Base-by-base conservation (phyloP, 2,888 invertebrate genomes). In the Acronicta alni region DNA sequence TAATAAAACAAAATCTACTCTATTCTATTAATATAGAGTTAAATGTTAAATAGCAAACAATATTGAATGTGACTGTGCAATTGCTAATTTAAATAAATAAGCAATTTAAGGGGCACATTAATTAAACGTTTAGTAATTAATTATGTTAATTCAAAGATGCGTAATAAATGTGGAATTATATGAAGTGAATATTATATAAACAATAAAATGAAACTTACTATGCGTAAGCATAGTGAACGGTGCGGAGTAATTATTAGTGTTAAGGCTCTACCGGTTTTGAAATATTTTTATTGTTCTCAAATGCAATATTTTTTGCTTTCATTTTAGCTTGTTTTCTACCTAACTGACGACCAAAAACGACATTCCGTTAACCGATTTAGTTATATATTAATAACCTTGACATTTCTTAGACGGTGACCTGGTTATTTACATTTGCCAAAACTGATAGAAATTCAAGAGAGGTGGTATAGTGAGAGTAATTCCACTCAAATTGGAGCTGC, bases 1-100 rank as follows among this genome's bases (percentile, higher is more conserved):
- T n/a, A n/a, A n/a, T n/a, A n/a, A n/a, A n/a, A n/a, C n/a, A n/a
- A n/a, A n/a, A n/a, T n/a, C n/a, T n/a, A n/a, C n/a, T n/a, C n/a
- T n/a, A n/a, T n/a, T n/a, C n/a, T n/a, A n/a, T n/a, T n/a, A n/a
- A n/a, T n/a, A 62, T 44, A 53, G 39, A 65, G 56, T 53, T 44
- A 54, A 64, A 68, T 69, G 60, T 65, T 62, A 67, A 67, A 20
- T 23, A 68, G 52, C 64, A 68, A 67, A 44, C 65, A 71, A 76
- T 18, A 38, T 23, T 18, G 38, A 60, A 35, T 51, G 45, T 54
- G 39, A 16, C 54, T 43, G 0, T 38, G 17, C 32, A 41, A 38
- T 57, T 26, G 20, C 30, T 67, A 54, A 52, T 67, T 59, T 17
- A 59, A 52, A 42, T 43, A 57, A 56, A 56, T 55, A 48, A 41